phyloP scores from a whole-genome alignment of 2,797 vertebrate genomes.

The Microctenopoma lineatum region DNA sequence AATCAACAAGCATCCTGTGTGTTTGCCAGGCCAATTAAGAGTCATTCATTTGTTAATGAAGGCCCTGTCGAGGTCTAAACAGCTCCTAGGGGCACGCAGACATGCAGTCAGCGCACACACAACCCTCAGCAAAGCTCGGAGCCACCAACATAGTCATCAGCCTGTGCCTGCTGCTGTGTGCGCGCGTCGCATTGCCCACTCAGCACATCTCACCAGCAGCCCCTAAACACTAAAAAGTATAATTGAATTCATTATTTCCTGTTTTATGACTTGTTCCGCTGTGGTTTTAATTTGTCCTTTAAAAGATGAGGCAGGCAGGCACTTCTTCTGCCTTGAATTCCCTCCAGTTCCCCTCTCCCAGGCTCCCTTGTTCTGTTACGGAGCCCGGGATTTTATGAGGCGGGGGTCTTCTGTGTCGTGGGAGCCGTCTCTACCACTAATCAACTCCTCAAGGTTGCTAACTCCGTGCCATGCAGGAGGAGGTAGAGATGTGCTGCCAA shows the following conservation, averaged over 20 bases:
- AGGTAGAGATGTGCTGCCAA: slow-evolving; percentile 70
- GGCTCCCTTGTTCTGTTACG: slow-evolving; percentile 69
- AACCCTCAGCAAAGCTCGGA: slow-evolving; percentile 73
- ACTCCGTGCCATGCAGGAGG: slow-evolving; percentile 60
- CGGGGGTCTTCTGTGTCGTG: slow-evolving; percentile 77
- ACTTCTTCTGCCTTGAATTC: slow-evolving; percentile 75
- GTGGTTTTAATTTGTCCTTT: slow-evolving; percentile 86
- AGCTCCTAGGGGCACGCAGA: slow-evolving; percentile 79
- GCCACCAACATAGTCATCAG: slow-evolving; percentile 75
- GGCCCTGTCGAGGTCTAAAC: slow-evolving; percentile 81
- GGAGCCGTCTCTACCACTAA: slow-evolving; percentile 79
- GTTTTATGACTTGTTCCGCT: slow-evolving; percentile 85
- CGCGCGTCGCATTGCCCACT: slow-evolving; percentile 77
- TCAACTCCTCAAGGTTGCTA: slow-evolving; percentile 84
- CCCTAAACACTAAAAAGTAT: slow-evolving; percentile 84
- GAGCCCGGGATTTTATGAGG: slow-evolving; percentile 78
- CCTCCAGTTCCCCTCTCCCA: slow-evolving; percentile 70
- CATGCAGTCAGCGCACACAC: slow-evolving; percentile 76
- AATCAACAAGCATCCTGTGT: slow-evolving; percentile 85
- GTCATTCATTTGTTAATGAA: slow-evolving; percentile 86
- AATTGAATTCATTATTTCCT: slow-evolving; percentile 88
- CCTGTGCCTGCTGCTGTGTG: slow-evolving; percentile 67
- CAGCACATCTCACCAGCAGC: slow-evolving; percentile 82
- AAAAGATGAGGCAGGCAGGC: slow-evolving; percentile 81
- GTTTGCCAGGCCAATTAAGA: slow-evolving; percentile 84